Evolutionary conservation across 2,888 invertebrate genomes (phyloP), one percentile per base, ranked within the genome.

Genomic region (Drosophila merina): DNA sequence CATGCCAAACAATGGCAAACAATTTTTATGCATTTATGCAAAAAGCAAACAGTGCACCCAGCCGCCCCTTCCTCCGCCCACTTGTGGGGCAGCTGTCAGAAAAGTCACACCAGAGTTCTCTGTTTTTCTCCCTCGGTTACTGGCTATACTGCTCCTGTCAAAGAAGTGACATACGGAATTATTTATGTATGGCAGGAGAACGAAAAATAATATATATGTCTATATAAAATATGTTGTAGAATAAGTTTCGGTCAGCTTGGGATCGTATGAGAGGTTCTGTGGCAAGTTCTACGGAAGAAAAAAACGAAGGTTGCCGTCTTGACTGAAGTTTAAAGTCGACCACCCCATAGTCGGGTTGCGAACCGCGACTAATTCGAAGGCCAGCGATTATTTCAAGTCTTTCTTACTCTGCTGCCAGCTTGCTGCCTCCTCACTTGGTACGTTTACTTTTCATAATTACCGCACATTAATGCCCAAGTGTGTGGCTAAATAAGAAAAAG

Each of bases 1-100:
- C 48, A 51, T 48, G 66, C 25, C 76, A 85, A 87, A 82, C 82
- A 82, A 82, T 82, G 87, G 82, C 56, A 83, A 85, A 75, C 86
- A 78, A 81, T 88, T 86, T 88, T 76, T 83, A 85, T 85, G 86
- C 86, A 88, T 88, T 85, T 88, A 88, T 88, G 84, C 84, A 85
- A 88, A 83, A 68, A 71, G 60, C 69, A 60, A 44, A 44, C 50
- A 52, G 20, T 28, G 25, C 31, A 14, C 12, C 10, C 20, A 20
- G 20, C 20, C 20, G 20, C 20, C 20, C 20, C 20, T 20, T 20
- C 8, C 6, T 25, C 9, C n/a, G 9, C 14, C 30, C 56, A 42
- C 56, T 52, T 47, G 31, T 40, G 55, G 52, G 62, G 55, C 56
- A 71, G 68, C 83, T 84, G 86, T 87, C 86, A 82, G 58, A 87